phyloP scores from a whole-genome alignment of 2,113 vertebrate species.

The Daboia siamensis region DNA sequence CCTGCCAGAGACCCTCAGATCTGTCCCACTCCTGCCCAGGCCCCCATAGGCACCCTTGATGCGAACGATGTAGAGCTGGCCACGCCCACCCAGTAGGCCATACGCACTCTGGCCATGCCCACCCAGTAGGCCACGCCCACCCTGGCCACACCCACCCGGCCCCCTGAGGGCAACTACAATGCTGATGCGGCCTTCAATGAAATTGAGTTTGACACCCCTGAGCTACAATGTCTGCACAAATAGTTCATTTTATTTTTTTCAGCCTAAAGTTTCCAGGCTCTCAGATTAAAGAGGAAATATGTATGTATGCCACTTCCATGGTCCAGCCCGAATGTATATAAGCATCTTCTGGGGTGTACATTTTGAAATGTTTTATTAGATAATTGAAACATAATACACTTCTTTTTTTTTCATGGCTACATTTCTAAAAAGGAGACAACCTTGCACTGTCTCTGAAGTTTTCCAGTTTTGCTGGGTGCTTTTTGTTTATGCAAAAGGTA shows the following conservation, averaged over 20 bases:
- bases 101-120: too few relatives aligned
- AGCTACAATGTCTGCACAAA: background rate
- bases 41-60: too few relatives aligned
- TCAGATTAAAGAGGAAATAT: background rate
- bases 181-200: too few relatives aligned
- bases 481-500: conserved; percentile 95
- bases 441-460: conserved; percentile 87
- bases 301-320: background rate
- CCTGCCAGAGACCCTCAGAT: too few relatives aligned
- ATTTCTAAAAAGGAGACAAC: conserved; percentile 78
- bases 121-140: too few relatives aligned
- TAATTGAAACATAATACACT: background rate
- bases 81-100: too few relatives aligned
- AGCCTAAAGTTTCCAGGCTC: background rate
- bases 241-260: background rate
- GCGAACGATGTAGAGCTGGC: too few relatives aligned
- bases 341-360: background rate
- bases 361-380: background rate
- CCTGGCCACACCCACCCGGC: too few relatives aligned
- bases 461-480: conserved; percentile 96
- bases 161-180: too few relatives aligned
- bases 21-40: too few relatives aligned
- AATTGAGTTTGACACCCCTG: too few relatives aligned
- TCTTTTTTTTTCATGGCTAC: conserved; percentile 32
- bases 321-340: background rate